A percentile compares a stretch with the other conserved stretches of the same genome.
phyloP scores from a whole-genome alignment of 1,140 invertebrate species.

The Drosophila prosaltans region DNA sequence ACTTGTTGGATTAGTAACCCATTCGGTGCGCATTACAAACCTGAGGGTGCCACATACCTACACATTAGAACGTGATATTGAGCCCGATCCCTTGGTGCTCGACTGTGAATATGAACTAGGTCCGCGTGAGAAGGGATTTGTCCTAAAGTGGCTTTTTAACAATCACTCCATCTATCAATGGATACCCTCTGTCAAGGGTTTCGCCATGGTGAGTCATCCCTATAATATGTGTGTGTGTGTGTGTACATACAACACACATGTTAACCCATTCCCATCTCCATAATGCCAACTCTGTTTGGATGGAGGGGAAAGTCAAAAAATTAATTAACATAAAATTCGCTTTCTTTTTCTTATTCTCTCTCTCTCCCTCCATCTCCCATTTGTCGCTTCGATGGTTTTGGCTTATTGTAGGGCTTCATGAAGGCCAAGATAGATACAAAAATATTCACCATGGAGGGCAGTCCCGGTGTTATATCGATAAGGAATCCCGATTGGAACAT shows the following conservation, averaged over 20 bases:
- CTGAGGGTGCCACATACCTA: slow-evolving; percentile 79
- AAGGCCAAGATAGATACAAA: slow-evolving; percentile 82
- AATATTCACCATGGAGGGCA: slow-evolving; percentile 76
- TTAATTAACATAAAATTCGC: slow-evolving; percentile 74
- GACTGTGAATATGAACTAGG: slow-evolving; percentile 82
- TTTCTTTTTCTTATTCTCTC: slow-evolving; percentile 40
- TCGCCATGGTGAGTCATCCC: slow-evolving; percentile 79
- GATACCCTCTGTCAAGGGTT: slow-evolving; percentile 82
- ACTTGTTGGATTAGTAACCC: slow-evolving; percentile 48
- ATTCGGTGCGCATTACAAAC: slow-evolving; percentile 81
- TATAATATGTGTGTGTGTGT: too few relatives aligned
- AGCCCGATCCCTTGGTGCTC: slow-evolving; percentile 77
- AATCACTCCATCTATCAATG: slow-evolving; percentile 83
- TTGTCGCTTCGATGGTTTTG: slow-evolving; percentile 20
- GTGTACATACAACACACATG: not conserved
- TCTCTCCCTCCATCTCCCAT: not conserved
- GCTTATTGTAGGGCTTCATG: slow-evolving; percentile 74
- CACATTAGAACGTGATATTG: slow-evolving; percentile 74
- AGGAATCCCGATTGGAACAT: slow-evolving; percentile 83
- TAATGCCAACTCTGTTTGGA: not conserved
- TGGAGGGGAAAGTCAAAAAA: slow-evolving; percentile 34
- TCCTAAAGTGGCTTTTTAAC: slow-evolving; percentile 82
- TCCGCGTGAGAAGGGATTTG: slow-evolving; percentile 76
- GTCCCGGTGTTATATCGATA: slow-evolving; percentile 82
- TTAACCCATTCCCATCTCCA: not conserved